These are phyloP conservation scores for Sphecodes monilicornis DNA, from an alignment of 2,888 invertebrate genomes.

Conservation along the genomic window DNA sequence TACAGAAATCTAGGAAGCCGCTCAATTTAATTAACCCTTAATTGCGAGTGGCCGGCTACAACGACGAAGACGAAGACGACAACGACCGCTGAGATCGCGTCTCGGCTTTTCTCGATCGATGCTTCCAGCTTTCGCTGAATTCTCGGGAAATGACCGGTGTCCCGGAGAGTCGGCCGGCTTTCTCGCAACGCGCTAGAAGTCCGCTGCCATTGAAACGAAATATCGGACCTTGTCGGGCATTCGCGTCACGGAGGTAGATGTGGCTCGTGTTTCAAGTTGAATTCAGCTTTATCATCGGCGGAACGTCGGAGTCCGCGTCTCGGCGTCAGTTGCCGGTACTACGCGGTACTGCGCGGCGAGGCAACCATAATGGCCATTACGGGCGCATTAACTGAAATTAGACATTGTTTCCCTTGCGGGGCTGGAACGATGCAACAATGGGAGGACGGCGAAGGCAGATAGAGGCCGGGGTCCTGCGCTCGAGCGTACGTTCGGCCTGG, in stretches of 20 bases:
- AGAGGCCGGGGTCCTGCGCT: constrained; percentile 16
- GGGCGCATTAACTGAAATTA: constrained; percentile 79
- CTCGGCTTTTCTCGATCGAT: constrained; percentile 61
- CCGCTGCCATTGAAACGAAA: neutral
- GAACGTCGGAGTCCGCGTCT: constrained; percentile 49
- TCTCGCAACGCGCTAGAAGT: neutral
- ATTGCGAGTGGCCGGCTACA: constrained; percentile 70
- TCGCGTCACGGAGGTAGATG: neutral
- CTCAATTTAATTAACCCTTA: constrained; percentile 81
- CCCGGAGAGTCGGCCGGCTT: neutral
- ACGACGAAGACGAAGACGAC: constrained; percentile 55
- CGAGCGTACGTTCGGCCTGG: constrained; percentile 50
- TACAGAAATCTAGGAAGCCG: constrained; percentile 83
- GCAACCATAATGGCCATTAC: constrained; percentile 74
- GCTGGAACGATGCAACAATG: constrained; percentile 72
- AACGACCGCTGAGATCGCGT: constrained; percentile 40
- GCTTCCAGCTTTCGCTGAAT: constrained; percentile 26
- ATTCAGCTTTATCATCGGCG: constrained; percentile 73
- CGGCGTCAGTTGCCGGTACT: constrained; percentile 48
- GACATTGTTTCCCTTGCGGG: constrained; percentile 78
- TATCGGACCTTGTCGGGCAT: neutral
- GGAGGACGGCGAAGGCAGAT: constrained; percentile 55
- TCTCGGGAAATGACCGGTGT: constrained; percentile 14
- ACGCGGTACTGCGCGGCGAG: constrained; percentile 38
- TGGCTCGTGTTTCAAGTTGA: constrained; percentile 33